Evolutionary conservation across 2,888 invertebrate genomes (phyloP), one percentile per base, ranked within the genome.

Genomic region (Spialia ferax): DNA sequence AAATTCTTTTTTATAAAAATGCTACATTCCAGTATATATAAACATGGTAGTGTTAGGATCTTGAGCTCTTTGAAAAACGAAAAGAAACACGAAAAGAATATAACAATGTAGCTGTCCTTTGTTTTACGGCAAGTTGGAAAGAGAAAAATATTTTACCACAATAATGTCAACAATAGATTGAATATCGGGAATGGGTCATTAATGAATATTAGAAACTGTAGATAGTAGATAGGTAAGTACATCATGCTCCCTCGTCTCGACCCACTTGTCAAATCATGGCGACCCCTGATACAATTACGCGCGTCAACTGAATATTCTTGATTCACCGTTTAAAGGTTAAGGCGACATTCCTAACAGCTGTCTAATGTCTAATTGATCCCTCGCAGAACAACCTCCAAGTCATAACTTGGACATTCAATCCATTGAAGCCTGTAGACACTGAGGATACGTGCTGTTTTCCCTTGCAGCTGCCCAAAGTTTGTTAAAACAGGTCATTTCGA

Each of bases 241-340:
- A 48, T 20, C 4, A 48, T 48, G 20, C 20, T 50, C 50, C 4
- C 29, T 29, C 29, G 29, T 48, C 20, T 22, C 13, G 22, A 50
- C 50, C 50, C 62, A 22, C 6, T 5, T 18, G 35, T 38, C 18
- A 48, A 57, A 38, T 35, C 32, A 50, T 52, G 22, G 15, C 29
- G 56, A 56, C 32, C 32, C 48, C 57, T 23, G 59, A 50, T 38
- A 59, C 38, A 38, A 62, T 62, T 62, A 52, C 48, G 26, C 59
- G 10, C 26, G 52, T 65, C 42, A 65, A 52, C 42, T 35, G 50
- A n/a, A 22, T 52, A 59, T 38, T 63, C 56, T 64, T 57, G 56
- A 64, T 56, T 64, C 64, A 57, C 64, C 45, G 64, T 56, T 63
- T 60, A 65, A 59, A 65, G 65, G 65, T 65, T 59, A 38, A 65